Evolutionary conservation across 2,113 vertebrate genomes (phyloP), one percentile per base, ranked within the genome.

Genomic region (Rostratula benghalensis): DNA sequence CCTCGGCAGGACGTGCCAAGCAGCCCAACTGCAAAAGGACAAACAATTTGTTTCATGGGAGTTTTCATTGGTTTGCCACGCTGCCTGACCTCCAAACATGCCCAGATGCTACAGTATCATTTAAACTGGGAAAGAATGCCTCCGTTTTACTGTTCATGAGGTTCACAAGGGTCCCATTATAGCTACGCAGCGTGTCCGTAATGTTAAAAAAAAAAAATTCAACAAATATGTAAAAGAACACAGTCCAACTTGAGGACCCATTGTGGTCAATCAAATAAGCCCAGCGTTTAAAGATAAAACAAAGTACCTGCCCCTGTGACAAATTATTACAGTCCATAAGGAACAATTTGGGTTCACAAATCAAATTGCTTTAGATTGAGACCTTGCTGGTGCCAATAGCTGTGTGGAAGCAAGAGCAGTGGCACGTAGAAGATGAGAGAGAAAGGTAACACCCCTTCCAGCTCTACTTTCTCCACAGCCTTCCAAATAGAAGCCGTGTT

Each of bases 21-120:
- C 71, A 87, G 86, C 86, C 81, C 43, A 90, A 61, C 23, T 28
- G 74, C 51, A 39, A 95, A 95, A 96, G 90, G 88, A 95, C 86
- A 97, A 95, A 91, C 45, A 20, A 94, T 92, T 87, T 54, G 35
- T 94, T 97, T 95, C 86, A 69, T 74, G 23, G 87, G 60, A 56
- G n/a, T 94, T 94, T 89, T 85, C 77, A 13, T 83, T 17, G 0
- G 50, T 35, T 85, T 90, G 95, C 77, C 79, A 75, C 64, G 17
- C 77, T 59, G 79, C 25, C 81, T 95, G 96, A 87, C 75, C 90
- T 92, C 93, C 87, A 94, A 89, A 84, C 5, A 4, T 59, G 69
- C 65, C 10, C 27, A 70, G 43, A 60, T 43, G 77, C 68, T 94
- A 94, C 76, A 80, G 74, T 90, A 83, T 96, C 93, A 90, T 92